Percentiles rank a stretch among this genome's conserved stretches.
These are phyloP conservation scores for Ischnura elegans DNA, from an alignment of 2,888 invertebrate genomes.

Conservation along the genomic window DNA sequence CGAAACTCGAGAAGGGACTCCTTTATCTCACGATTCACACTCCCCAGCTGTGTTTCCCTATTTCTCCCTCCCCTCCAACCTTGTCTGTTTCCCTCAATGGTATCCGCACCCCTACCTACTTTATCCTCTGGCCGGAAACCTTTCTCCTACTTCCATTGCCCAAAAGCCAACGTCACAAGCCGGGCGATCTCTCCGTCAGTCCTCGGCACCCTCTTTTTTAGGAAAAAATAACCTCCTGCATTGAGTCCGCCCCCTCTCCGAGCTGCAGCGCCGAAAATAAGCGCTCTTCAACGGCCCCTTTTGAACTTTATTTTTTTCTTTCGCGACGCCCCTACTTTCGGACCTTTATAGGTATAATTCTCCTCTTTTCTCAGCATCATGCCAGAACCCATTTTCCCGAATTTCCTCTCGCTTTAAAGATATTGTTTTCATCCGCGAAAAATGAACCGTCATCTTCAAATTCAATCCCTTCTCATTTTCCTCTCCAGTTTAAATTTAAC, in stretches of 20 bases:
- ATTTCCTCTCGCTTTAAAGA: neutral
- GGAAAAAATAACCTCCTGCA: neutral
- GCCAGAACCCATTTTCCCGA: no score
- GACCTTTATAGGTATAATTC: no score
- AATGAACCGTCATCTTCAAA: neutral
- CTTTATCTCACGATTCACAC: conserved; percentile 36
- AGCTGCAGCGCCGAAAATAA: neutral
- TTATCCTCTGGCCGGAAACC: neutral
- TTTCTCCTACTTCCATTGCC: neutral
- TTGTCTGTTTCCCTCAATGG: neutral
- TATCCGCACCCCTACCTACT: neutral
- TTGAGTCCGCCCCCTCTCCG: no score
- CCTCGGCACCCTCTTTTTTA: neutral
- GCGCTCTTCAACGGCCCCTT: neutral
- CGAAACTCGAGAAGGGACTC: neutral
- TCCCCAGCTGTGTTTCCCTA: neutral
- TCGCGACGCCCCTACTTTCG: neutral
- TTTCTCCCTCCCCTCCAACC: no score
- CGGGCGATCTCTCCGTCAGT: no score
- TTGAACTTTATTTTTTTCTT: neutral
- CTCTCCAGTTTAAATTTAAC: neutral
- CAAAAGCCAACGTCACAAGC: no score
- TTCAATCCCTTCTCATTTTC: neutral
- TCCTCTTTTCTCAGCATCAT: neutral
- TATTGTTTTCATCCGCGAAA: neutral